Evolutionary conservation across 2,797 vertebrate species (phyloP).

Genomic region (Ficedula albicollis): DNA sequence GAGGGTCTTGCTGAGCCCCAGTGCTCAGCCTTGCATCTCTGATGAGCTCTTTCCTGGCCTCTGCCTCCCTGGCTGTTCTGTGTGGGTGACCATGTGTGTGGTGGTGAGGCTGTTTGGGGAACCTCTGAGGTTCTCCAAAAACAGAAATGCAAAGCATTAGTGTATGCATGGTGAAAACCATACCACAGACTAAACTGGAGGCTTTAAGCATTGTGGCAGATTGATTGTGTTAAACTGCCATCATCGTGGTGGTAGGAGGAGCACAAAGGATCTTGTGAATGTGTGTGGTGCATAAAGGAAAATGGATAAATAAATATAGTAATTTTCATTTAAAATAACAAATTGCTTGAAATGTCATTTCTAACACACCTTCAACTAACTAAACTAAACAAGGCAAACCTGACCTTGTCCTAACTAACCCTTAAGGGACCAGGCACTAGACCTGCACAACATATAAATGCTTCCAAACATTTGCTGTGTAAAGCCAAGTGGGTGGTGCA

Average conservation of each 20-base stretch:
- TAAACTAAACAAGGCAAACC: neutral
- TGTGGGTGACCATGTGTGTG: neutral
- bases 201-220: neutral
- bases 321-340: neutral
- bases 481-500: neutral
- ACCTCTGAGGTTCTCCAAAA: neutral
- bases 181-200: rapidly evolving
- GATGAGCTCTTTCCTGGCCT: neutral
- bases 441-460: neutral
- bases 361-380: neutral
- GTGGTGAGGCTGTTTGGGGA: neutral
- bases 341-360: neutral
- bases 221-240: neutral
- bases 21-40: rapidly evolving
- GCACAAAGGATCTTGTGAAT: rapidly evolving
- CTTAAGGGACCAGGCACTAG: neutral
- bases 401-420: neutral
- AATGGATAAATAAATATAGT: neutral
- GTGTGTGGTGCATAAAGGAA: neutral
- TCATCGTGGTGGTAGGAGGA: neutral
- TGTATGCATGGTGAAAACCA: neutral
- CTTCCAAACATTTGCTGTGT: neutral
- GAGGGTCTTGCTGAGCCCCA: neutral
- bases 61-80: neutral
- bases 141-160: neutral